Evolutionary conservation across 2,113 vertebrate genomes (phyloP), one percentile per base, ranked within the genome.

Genomic region (Chionis minor): DNA sequence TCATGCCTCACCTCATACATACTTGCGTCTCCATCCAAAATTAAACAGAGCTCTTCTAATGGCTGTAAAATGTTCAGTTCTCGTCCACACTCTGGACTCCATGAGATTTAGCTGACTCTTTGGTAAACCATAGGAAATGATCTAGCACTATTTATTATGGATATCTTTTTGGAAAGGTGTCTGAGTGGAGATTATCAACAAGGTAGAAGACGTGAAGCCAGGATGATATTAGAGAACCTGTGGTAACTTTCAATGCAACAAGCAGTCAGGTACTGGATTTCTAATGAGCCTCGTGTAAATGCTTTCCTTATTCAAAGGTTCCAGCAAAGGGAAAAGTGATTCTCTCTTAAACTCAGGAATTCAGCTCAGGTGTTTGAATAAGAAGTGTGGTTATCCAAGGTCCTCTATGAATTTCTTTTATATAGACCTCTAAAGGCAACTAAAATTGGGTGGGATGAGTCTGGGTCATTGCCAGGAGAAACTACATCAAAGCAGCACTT

Each of bases 81-180:
- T 66, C 44, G 22, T 59, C 22, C 19, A 22, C 2, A 10, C 23
- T 86, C 28, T 21, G 55, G n/a, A 59, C n/a, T 73, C 24, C 14
- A 4, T 4, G 74, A 49, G 18, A 28, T 52, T 93, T 28, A 40
- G 14, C 8, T 52, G 49, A 30, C 4, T 59, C 52, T 69, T 72
- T 71, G 12, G 38, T 35, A 77, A 83, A 28, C 20, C 3, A 2
- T 1, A 7, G 42, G 44, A 38, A 62, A 70, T 32, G 9, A 54
- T 28, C 54, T 13, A 8, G 9, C 2, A 0, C 8, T 22, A 4
- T 40, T 58, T 83, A 33, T 19, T 12, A 12, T 0, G 0, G 12
- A 65, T 28, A 55, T 8, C 27, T 56, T 65, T 32, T 62, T 33
- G 62, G 15, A 23, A 54, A 15, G 15, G 3, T 40, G 65, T 26